These are phyloP conservation scores for Malacoraja senta DNA, from an alignment of 2,797 vertebrate species.

Conservation along the genomic window DNA sequence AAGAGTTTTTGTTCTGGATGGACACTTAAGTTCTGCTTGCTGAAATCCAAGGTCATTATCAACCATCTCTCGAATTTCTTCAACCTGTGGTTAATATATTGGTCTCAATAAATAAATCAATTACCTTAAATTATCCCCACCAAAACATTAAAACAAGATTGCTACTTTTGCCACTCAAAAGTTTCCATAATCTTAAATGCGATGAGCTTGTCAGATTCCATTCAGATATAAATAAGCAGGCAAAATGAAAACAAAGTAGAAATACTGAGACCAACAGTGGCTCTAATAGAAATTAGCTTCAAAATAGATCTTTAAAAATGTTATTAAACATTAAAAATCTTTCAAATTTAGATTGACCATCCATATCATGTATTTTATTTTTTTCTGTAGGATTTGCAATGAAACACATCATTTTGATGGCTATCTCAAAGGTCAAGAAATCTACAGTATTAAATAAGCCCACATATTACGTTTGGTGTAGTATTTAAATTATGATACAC, in stretches of 20 bases:
- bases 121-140: not conserved
- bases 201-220: not conserved
- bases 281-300: not conserved
- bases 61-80: constrained; percentile 98
- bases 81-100: constrained; percentile 66
- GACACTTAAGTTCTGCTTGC: constrained; percentile 86
- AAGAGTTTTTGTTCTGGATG: constrained; percentile 92
- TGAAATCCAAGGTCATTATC: constrained; percentile 98
- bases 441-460: not conserved
- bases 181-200: not conserved
- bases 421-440: not conserved
- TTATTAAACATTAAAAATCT: too few relatives aligned
- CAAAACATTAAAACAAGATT: constrained; percentile 8
- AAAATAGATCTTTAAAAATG: not conserved
- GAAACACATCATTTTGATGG: not conserved
- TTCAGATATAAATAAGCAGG: not conserved
- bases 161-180: not conserved
- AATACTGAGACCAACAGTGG: not conserved
- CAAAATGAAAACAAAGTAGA: not conserved
- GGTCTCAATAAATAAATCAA: not conserved
- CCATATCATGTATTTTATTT: not conserved
- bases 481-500: too few relatives aligned
- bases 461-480: not conserved
- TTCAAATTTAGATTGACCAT: not conserved
- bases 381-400: not conserved